Evolutionary conservation across 35 echinoderm and acorn worm genomes (phyloP), one percentile per base, ranked within the genome.

Genomic region (Ophioderma brevispina): DNA sequence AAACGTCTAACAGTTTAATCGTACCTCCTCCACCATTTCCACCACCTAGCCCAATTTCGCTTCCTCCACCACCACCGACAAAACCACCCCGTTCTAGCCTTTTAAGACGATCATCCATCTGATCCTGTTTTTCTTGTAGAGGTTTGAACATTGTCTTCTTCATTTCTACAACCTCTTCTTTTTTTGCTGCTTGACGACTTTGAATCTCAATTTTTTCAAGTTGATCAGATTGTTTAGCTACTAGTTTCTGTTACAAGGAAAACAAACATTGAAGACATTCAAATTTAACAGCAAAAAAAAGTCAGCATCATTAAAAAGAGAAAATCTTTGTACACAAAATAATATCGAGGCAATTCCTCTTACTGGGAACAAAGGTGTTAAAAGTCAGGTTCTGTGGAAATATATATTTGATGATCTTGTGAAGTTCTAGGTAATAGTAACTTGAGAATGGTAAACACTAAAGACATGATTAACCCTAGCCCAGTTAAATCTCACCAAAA

Each of bases 81-180:
- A 28, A 14, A 19, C 30, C 37, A 11, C 31, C 31, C 32, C 43
- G 55, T 40, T 85, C 83, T 32, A 85, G 35, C 25, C 33, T 28
- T 34, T 59, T 21, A 13, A 85, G 43, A 25, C 52, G n/a, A 35
- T 37, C 63, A 37, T 85, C 31, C 1, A 85, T 63, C n/a, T 21
- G 1, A 55, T 59, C 52, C 14, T 85, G 52, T 33, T 85, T 64
- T 23, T 85, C 35, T 59, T 85, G 49, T 31, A 85, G 35, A 0
- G 83, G 83, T 37, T 85, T 85, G 83, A 85, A 70, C 59, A 70
- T 70, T 30, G 59, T 70, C 59, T 70, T 70, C 23, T 70, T 70
- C 59, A 70, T 70, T 25, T 70, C 59, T 25, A 70, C 17, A 25
- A 70, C 59, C 2, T 70, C 59, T 70, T 70, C 59, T 15, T 70